Evolutionary conservation across 2,113 vertebrate genomes (phyloP).

Genomic region (rabbit (Oryctolagus cuniculus)): mOryCun1.1 NC_091436.1:15275001-15275500

Average conservation of each 20-base stretch:
- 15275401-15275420: conserved; percentile 66
- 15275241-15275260: neutral
- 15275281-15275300: neutral
- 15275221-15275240: neutral
- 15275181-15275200: neutral
- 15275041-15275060: neutral
- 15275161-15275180: neutral
- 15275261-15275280: neutral
- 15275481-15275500: conserved; percentile 26
- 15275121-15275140: neutral
- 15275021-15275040: neutral
- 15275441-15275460: neutral
- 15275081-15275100: neutral
- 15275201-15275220: neutral
- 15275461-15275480: neutral
- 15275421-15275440: neutral
- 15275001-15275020: neutral
- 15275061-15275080: neutral
- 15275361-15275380: neutral
- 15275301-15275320: neutral
- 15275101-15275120: neutral
- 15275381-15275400: conserved; percentile 33
- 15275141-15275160: neutral
- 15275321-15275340: neutral
- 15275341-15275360: neutral